These are phyloP conservation scores for Rhombomys opimus DNA, from an alignment of 2,113 vertebrate genomes.

Conservation along the genomic window DNA sequence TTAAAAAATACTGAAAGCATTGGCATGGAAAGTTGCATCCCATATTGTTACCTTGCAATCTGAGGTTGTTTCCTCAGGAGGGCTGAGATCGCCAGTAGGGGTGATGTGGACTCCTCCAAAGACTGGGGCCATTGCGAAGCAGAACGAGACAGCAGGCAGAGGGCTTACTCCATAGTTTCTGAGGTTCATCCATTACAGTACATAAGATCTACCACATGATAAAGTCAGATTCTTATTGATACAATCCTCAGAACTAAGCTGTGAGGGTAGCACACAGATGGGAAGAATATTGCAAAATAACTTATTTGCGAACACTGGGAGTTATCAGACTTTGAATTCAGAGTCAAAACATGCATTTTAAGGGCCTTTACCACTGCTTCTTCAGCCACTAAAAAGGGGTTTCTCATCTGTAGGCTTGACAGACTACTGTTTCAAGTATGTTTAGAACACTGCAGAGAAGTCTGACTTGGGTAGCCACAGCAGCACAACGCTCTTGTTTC, in stretches of 20 bases:
- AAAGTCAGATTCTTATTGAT: not conserved
- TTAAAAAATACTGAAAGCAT: not conserved
- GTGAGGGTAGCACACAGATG: not conserved
- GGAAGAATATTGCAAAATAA: slow-evolving; percentile 25
- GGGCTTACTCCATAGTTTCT: not conserved
- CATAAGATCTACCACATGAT: not conserved
- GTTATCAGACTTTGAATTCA: slow-evolving; percentile 22
- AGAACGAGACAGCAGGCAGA: not conserved
- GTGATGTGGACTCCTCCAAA: not conserved
- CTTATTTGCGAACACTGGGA: not conserved
- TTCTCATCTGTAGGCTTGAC: not conserved
- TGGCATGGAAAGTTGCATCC: not conserved
- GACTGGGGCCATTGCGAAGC: not conserved
- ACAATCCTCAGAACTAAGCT: not conserved
- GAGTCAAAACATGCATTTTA: not conserved
- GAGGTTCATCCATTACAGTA: not conserved
- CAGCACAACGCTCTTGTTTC: not conserved
- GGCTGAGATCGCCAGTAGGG: not conserved
- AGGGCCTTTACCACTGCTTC: not conserved
- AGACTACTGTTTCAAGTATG: not conserved
- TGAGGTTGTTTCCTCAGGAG: not conserved
- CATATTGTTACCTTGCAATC: not conserved
- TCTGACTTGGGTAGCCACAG: not conserved
- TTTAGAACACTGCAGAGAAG: not conserved
- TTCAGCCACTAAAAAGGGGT: not conserved